Conservation (phyloP, 1,140 invertebrate genomes). For the Palaemon carinicauda region DNA sequence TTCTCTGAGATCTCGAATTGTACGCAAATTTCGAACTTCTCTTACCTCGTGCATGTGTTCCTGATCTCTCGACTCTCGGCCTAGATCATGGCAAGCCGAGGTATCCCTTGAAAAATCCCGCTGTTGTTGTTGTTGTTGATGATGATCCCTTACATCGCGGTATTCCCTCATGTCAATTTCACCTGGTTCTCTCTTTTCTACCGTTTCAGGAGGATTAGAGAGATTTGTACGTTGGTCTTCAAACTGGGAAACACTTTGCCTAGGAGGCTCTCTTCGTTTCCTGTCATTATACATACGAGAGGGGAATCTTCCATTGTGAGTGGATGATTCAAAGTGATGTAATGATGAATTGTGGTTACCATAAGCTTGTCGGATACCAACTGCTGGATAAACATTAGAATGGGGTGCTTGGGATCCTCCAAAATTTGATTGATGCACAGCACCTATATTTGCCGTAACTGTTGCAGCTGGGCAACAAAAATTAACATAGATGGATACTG, state of each 20-base stretch:
- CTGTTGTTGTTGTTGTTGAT: constrained; percentile 18
- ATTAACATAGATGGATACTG: constrained; percentile 89
- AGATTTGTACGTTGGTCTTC: constrained; percentile 15
- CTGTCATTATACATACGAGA: constrained; percentile 7
- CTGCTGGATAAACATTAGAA: neutral
- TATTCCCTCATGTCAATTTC: constrained; percentile 33
- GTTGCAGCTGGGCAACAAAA: constrained; percentile 66
- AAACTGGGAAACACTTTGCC: constrained; percentile 22
- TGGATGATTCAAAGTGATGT: constrained; percentile 24
- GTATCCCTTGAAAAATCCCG: constrained; percentile 12
- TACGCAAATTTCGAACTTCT: constrained; percentile 24
- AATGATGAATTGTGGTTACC: neutral
- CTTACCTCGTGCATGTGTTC: constrained; percentile 19
- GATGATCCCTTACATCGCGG: neutral
- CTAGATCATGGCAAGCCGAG: constrained; percentile 12
- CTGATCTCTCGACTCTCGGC: constrained; percentile 32
- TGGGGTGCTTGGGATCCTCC: neutral
- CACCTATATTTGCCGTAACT: constrained; percentile 32
- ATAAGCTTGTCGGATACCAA: neutral
- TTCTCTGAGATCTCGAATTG: constrained; percentile 25
- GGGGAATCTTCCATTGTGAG: constrained; percentile 28
- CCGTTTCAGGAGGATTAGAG: neutral
- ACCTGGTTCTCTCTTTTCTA: constrained; percentile 41
- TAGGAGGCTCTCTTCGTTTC: neutral
- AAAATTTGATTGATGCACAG: constrained; percentile 1